phyloP scores from a whole-genome alignment of 2,888 invertebrate genomes.

The Lepidonotus clava region DNA sequence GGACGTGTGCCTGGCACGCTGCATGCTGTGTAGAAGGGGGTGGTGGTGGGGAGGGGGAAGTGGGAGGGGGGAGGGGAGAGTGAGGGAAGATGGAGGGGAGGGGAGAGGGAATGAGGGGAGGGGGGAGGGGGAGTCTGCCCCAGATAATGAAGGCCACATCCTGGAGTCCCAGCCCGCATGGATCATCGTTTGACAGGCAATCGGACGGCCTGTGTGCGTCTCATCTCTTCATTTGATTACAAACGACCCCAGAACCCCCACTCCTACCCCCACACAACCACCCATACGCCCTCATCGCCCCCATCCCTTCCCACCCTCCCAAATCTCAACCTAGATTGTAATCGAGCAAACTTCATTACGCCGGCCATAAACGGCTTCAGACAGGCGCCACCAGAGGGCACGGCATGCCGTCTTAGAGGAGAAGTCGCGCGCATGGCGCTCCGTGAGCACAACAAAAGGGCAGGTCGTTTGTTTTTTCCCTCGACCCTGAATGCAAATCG shows the following conservation, averaged over 20 bases:
- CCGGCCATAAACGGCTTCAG: background rate
- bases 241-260: background rate
- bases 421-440: background rate
- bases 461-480: background rate
- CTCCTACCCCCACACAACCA: background rate
- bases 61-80: background rate
- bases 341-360: background rate
- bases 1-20: no score
- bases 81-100: background rate
- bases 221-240: slow-evolving; percentile 1
- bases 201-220: background rate
- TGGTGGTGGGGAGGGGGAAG: background rate
- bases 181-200: slow-evolving; percentile 3
- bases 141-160: background rate
- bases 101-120: background rate
- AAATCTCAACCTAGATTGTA: background rate
- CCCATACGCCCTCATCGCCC: no score
- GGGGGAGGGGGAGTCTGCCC: background rate
- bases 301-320: no score
- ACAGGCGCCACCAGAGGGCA: background rate
- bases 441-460: background rate
- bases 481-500: no score
- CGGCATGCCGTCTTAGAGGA: background rate
- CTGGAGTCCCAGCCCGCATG: background rate
- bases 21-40: no score